Evolutionary conservation across 2,888 invertebrate genomes (phyloP).

Genomic region (Nomada ferruginata): DNA sequence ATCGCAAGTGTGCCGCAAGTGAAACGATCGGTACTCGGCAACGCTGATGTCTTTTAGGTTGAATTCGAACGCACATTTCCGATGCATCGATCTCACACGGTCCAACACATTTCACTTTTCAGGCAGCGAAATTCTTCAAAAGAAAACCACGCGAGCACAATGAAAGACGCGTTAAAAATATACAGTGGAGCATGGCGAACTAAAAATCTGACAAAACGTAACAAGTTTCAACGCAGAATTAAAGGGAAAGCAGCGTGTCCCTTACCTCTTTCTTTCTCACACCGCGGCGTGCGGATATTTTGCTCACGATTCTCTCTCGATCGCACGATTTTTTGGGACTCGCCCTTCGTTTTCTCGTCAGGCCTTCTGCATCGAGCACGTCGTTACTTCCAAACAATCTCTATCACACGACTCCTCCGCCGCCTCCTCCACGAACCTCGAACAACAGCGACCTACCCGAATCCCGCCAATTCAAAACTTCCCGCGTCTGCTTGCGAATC

Average conservation of each 20-base stretch:
- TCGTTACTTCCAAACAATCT: not conserved
- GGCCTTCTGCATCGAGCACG: constrained; percentile 12
- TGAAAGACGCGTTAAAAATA: too few relatives aligned
- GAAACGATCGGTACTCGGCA: too few relatives aligned
- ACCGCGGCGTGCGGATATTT: constrained; percentile 7
- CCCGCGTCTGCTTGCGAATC: not conserved
- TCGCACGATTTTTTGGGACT: not conserved
- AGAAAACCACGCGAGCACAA: too few relatives aligned
- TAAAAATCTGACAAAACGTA: too few relatives aligned
- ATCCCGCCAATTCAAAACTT: not conserved
- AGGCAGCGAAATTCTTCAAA: too few relatives aligned
- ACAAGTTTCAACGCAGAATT: not conserved
- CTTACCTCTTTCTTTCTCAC: constrained; percentile 38
- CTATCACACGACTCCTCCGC: not conserved
- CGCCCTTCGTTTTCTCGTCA: constrained; percentile 16
- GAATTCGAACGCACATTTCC: too few relatives aligned
- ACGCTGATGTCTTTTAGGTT: too few relatives aligned
- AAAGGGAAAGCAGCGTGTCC: constrained; percentile 1
- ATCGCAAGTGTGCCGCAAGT: too few relatives aligned
- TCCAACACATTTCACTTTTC: too few relatives aligned
- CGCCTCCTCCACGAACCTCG: not conserved
- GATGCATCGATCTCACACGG: too few relatives aligned
- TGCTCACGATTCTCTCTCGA: constrained; percentile 19
- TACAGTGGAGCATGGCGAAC: too few relatives aligned
- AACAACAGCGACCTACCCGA: not conserved